Evolutionary conservation across 2,113 vertebrate species (phyloP).

Genomic region (Lagopus leucura): DNA sequence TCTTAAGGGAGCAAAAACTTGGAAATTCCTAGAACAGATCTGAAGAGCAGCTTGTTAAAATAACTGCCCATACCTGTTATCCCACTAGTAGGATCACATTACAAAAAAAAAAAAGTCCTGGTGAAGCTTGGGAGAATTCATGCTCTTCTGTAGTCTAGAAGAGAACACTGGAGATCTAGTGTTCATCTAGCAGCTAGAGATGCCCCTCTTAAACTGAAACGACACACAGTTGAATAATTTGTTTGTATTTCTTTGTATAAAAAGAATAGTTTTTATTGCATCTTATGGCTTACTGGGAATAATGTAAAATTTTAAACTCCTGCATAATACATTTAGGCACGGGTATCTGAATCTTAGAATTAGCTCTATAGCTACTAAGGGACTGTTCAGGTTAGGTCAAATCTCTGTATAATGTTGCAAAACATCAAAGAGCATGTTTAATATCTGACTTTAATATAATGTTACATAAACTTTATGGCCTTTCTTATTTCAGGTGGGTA

Average conservation of each 20-base stretch:
- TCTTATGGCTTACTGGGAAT: not conserved
- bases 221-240: not conserved
- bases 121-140: constrained; percentile 17
- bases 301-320: not conserved
- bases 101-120: not conserved
- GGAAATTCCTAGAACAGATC: constrained; percentile 23
- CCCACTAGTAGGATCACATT: constrained; percentile 50
- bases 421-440: constrained; percentile 31
- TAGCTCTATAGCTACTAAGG: not conserved
- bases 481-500: constrained; percentile 39
- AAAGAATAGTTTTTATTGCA: not conserved
- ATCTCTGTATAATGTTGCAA: not conserved
- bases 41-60: constrained; percentile 49
- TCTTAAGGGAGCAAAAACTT: constrained; percentile 28
- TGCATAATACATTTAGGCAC: not conserved
- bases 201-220: not conserved
- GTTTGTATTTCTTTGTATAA: not conserved
- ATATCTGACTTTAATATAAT: not conserved
- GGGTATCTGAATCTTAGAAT: not conserved
- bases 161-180: not conserved
- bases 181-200: not conserved
- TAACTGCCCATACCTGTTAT: constrained; percentile 48
- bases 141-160: constrained; percentile 19
- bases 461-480: not conserved
- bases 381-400: not conserved